A percentile compares a stretch with the other conserved stretches of the same genome.
These are phyloP conservation scores for Aradophagus sp. DNA, from an alignment of 1,140 invertebrate genomes.

Conservation along the genomic window DNA sequence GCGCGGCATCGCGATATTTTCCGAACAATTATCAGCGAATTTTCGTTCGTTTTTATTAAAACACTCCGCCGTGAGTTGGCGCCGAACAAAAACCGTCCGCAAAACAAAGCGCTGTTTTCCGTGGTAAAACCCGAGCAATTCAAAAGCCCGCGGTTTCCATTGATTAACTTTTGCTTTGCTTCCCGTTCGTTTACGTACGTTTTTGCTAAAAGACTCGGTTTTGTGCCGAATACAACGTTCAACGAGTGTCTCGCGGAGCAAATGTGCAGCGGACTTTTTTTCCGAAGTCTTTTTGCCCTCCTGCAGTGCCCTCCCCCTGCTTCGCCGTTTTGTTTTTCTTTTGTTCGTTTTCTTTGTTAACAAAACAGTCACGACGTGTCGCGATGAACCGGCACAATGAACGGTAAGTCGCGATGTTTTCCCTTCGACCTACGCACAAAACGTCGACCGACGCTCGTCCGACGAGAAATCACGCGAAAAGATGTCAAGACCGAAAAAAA, in stretches of 20 bases:
- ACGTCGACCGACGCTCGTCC: constrained; percentile 28
- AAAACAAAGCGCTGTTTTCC: constrained; percentile 14
- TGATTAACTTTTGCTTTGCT: constrained; percentile 38
- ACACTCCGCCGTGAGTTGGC: constrained; percentile 1
- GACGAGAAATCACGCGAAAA: constrained; percentile 34
- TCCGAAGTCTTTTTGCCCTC: too few relatives aligned
- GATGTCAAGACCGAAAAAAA: too few relatives aligned
- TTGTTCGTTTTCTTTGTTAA: constrained; percentile 13
- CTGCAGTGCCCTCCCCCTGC: too few relatives aligned
- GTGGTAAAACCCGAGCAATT: constrained; percentile 20
- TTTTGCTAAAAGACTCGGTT: constrained; percentile 26
- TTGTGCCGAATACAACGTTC: constrained; percentile 29
- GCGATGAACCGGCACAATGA: constrained; percentile 29
- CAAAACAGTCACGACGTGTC: constrained; percentile 5
- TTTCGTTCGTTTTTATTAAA: constrained; percentile 14
- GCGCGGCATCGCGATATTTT: too few relatives aligned
- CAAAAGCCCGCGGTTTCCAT: constrained; percentile 32
- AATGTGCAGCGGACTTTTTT: constrained; percentile 12
- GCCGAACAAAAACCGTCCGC: constrained; percentile 9
- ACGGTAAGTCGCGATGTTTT: constrained; percentile 8
- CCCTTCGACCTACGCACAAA: constrained; percentile 21
- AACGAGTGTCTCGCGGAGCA: constrained; percentile 15
- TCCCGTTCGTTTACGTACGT: constrained; percentile 15
- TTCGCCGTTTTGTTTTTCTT: too few relatives aligned
- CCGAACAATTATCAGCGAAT: constrained; percentile 3